phyloP scores from a whole-genome alignment of 2,113 vertebrate genomes.

The Nycticorax nycticorax region DNA sequence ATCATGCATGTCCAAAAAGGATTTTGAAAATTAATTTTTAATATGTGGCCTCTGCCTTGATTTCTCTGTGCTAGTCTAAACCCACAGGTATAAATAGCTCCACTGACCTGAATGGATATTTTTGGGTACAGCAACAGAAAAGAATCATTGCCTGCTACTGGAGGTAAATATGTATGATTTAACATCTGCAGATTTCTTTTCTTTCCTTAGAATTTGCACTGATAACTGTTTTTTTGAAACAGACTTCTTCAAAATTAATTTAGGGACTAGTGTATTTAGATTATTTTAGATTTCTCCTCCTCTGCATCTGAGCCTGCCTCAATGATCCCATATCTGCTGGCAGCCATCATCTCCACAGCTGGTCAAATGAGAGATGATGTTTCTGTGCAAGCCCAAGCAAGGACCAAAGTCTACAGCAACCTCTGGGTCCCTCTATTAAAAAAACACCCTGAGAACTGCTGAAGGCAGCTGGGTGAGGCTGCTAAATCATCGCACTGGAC shows the following conservation, averaged over 20 bases:
- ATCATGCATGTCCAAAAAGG: rapidly evolving
- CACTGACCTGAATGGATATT: neutral
- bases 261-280: neutral
- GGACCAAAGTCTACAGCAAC: neutral
- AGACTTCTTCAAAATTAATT: neutral
- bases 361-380: neutral
- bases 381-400: neutral
- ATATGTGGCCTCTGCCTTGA: neutral
- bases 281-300: neutral
- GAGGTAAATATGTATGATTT: neutral
- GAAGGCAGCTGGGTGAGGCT: neutral
- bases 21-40: neutral
- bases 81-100: neutral
- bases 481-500: neutral
- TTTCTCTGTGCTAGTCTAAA: neutral
- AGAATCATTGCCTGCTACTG: neutral
- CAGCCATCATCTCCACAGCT: neutral
- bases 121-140: neutral
- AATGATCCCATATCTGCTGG: neutral
- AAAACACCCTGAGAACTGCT: neutral
- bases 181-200: neutral
- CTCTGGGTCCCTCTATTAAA: neutral
- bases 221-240: neutral
- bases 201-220: neutral
- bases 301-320: rapidly evolving